Base-by-base conservation (phyloP, 2,113 vertebrate genomes). In the Helogale parvula region DNA sequence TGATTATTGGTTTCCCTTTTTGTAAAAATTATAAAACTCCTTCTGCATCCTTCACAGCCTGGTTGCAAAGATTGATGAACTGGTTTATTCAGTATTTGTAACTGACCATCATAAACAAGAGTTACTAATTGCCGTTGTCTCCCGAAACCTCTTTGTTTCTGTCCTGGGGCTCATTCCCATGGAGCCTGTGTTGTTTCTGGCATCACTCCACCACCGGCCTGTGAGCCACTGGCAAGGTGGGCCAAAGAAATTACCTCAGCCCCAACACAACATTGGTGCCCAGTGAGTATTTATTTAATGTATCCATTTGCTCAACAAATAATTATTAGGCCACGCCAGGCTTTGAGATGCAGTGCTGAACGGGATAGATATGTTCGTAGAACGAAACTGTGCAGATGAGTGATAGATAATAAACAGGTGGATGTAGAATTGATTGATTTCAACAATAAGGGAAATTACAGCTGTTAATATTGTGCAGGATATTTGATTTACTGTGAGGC, bases 31-130 rank as follows among this genome's bases (percentile, higher is more conserved):
- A 11, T 23, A 17, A 33, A 4, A 14, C 38, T 10, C 29, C 63
- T 29, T 29, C 1, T 12, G 16, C 2, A 7, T 16, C 38, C 23
- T 31, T 54, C 41, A 23, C 25, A 33, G 27, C 27, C 41, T 29
- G 2, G 0, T 15, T 27, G 15, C 35, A 5, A 45, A 31, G 25
- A 38, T 0, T 33, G 84, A 33, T 0, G 3, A 19, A 33, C 16
- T 23, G 29, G 13, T 25, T 19, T 81, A 19, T 31, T 52, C 17
- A 1, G 29, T 27, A 38, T 77, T 45, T 35, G 31, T 38, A 15
- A 71, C 0, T 33, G 29, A 60, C 3, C 23, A 14, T 13, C 27
- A 14, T 15, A 15, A 52, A 41, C 31, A 68, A 35, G 50, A 9
- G 6, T 25, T 15, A 1, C 29, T 16, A 7, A 19, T 4, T 11